Conservation (phyloP, 2,113 vertebrate genomes). For the Rhea pennata region DNA sequence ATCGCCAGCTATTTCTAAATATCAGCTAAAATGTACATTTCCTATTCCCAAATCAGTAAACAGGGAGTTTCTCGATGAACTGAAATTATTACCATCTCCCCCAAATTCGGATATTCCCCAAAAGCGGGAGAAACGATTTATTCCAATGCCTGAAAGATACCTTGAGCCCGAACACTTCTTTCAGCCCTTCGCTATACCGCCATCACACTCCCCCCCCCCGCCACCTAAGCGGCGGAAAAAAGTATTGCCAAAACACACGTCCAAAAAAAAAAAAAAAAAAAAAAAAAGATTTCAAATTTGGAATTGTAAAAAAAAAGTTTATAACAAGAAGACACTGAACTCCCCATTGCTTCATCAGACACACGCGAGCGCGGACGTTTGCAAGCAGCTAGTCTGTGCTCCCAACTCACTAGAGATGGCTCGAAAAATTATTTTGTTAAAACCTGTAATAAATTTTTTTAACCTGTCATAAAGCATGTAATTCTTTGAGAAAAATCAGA, state of each 20-base stretch:
- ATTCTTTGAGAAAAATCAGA: background rate
- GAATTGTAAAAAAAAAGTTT: background rate
- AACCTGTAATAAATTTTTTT: too few relatives aligned
- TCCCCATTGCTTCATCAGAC: background rate
- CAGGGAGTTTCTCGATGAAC: too few relatives aligned
- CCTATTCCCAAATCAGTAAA: background rate
- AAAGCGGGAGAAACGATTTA: too few relatives aligned
- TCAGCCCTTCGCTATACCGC: too few relatives aligned
- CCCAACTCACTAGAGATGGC: background rate
- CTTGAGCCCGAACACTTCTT: too few relatives aligned
- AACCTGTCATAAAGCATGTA: background rate
- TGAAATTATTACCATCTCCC: too few relatives aligned
- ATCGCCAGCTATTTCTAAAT: background rate
- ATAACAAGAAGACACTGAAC: background rate
- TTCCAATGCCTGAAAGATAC: too few relatives aligned
- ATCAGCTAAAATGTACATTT: background rate
- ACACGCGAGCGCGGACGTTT: background rate
- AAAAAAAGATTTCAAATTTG: background rate
- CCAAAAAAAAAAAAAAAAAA: accelerated
- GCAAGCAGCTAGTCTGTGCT: accelerated
- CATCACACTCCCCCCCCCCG: too few relatives aligned
- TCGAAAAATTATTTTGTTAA: background rate
- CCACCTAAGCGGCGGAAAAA: too few relatives aligned
- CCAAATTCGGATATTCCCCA: too few relatives aligned
- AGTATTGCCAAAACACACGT: too few relatives aligned